Conservation (phyloP, 2,888 invertebrate genomes). For the Mesorhabditis sp. region DNA sequence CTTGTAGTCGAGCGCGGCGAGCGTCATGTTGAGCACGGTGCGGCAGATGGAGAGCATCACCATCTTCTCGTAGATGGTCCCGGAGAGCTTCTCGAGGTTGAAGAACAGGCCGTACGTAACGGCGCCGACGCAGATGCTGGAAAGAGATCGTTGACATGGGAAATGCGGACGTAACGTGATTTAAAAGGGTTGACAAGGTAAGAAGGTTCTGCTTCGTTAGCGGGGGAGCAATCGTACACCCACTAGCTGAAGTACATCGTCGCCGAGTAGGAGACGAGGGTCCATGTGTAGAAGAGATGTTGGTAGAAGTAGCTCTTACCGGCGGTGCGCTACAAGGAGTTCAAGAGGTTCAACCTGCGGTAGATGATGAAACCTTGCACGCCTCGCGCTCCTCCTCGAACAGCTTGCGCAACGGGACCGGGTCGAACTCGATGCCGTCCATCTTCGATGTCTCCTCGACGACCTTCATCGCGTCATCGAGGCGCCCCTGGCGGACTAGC, state of each 20-base stretch:
- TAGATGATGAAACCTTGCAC: not conserved
- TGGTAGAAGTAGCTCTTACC: not conserved
- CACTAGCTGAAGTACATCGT: not conserved
- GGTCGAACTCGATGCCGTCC: not conserved
- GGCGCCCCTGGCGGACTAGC: not conserved
- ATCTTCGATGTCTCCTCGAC: not conserved
- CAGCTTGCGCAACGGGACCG: not conserved
- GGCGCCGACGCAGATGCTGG: not conserved
- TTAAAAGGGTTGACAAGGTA: too few species aligned
- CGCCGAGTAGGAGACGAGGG: not conserved
- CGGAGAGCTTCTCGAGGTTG: slow-evolving; percentile 2
- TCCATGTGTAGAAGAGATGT: not conserved
- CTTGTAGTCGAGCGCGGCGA: not conserved
- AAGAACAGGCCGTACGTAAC: not conserved
- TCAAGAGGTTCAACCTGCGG: not conserved
- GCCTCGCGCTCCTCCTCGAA: not conserved
- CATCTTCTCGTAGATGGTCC: not conserved
- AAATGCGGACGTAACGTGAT: too few species aligned
- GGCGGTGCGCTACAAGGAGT: not conserved
- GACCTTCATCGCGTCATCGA: not conserved
- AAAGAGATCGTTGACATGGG: too few species aligned
- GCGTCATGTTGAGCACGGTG: not conserved
- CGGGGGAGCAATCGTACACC: not conserved
- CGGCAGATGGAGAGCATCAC: not conserved
- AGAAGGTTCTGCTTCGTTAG: too few species aligned